phyloP scores from a whole-genome alignment of 2,113 vertebrate genomes.

The Rhinoderma darwinii region DNA sequence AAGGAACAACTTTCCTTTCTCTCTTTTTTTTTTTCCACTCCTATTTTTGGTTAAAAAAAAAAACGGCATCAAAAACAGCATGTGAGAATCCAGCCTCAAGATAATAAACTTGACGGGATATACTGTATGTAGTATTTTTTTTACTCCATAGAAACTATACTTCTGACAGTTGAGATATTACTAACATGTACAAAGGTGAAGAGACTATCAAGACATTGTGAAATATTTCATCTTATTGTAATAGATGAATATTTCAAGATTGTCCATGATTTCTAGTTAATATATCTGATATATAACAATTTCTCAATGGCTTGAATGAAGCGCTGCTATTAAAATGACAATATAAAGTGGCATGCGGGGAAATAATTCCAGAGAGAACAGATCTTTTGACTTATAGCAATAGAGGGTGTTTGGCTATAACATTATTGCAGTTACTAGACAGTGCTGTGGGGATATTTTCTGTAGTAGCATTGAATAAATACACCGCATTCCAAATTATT shows the following conservation, averaged over 20 bases:
- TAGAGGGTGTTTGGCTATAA: background rate
- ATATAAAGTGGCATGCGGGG: background rate
- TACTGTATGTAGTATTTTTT: background rate
- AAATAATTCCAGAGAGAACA: background rate
- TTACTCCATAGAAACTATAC: background rate
- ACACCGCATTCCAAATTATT: too few relatives aligned
- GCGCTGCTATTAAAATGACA: background rate
- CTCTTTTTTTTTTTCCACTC: too few relatives aligned
- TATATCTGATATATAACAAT: background rate
- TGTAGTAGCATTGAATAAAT: background rate
- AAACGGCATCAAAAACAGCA: too few relatives aligned
- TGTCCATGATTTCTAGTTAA: background rate
- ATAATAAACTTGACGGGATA: too few relatives aligned
- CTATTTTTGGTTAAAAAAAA: too few relatives aligned
- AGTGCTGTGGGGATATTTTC: background rate
- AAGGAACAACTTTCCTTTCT: too few relatives aligned
- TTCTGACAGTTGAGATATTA: background rate
- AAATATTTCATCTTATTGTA: background rate
- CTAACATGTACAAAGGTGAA: background rate
- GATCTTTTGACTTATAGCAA: background rate
- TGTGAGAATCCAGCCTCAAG: too few relatives aligned
- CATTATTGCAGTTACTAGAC: background rate
- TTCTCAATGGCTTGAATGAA: background rate
- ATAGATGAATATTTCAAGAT: background rate
- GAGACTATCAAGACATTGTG: background rate